Conservation (phyloP, 2,113 vertebrate species). For the Festucalex cinctus region DNA sequence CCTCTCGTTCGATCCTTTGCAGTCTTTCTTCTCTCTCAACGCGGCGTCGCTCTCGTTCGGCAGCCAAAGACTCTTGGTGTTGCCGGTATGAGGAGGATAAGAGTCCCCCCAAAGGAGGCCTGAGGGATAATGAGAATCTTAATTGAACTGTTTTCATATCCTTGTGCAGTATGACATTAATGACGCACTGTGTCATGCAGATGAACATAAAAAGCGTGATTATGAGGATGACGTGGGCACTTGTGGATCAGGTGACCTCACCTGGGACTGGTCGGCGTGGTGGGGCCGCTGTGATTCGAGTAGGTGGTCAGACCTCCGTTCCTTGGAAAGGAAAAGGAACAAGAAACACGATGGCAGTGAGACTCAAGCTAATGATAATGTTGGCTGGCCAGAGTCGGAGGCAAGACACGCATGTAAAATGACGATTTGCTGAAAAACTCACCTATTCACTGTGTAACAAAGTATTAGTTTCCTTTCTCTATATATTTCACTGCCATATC, state of each 20-base stretch:
- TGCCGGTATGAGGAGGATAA: constrained; percentile 92
- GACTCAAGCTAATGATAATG: background rate
- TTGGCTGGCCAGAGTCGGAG: background rate
- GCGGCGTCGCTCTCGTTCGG: constrained; percentile 88
- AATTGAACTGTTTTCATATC: too few species aligned
- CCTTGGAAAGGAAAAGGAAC: constrained; percentile 54
- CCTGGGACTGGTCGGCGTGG: constrained; percentile 59
- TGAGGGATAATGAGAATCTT: constrained; percentile 40
- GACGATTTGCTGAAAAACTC: constrained; percentile 1
- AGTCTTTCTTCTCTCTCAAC: constrained; percentile 91
- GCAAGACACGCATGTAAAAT: constrained; percentile 4
- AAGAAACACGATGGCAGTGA: constrained; percentile 15
- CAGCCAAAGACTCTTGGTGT: constrained; percentile 93
- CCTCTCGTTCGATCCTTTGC: constrained; percentile 91
- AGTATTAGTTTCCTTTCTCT: background rate
- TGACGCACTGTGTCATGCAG: background rate
- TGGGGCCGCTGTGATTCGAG: constrained; percentile 38
- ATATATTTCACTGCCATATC: background rate
- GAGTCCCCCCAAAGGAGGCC: constrained; percentile 83
- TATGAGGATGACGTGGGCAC: background rate
- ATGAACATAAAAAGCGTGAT: background rate
- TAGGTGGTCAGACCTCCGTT: constrained; percentile 58
- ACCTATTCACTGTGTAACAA: too few species aligned
- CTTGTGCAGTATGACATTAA: too few species aligned
- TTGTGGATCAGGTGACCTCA: constrained; percentile 22